Evolutionary conservation across 2,113 vertebrate species (phyloP), one percentile per base, ranked within the genome.

Genomic region (human (Homo sapiens)): DNA sequence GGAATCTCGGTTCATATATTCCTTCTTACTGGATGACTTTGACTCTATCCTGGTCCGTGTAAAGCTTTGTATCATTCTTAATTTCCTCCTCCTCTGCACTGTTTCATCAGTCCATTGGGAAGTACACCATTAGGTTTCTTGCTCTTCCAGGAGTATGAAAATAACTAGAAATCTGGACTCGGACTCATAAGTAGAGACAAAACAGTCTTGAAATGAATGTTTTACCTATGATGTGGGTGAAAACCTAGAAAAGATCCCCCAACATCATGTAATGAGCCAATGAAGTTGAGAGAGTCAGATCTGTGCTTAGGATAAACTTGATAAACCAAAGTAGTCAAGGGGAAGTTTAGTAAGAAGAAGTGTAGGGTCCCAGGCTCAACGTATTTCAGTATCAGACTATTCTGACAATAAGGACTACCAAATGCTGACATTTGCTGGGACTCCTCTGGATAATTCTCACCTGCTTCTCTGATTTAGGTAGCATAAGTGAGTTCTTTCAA

Each of bases 121-220:
- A 92, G 22, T 78, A 73, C 3, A 68, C 8, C 18, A 2, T 52
- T 64, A 84, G 35, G 7, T 76, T 70, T 83, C 75, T 93, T 50
- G 68, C 68, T 68, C 2, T 78, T 20, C 27, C 0, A 16, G 18
- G 14, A 52, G 23, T 82, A 73, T 86, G 40, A 66, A 61, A 79
- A 57, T 92, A 86, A 81, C n/a, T 93, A 43, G 22, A 89, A 93
- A 89, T 93, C 59, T 93, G 72, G 64, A 88, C 22, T 75, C 27
- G 57, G 68, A 95, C 80, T 90, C 80, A 40, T 73, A 61, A 80
- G 50, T 25, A 93, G 66, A 90, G 30, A 73, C 40, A 76, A 25
- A 83, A 4, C 8, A 79, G 23, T 89, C 85, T 73, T 43, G n/a
- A 95, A 90, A 83, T 23, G 57, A 95, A 18, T 7, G 5, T 30